These are phyloP conservation scores for Acleris literana DNA, from an alignment of 2,888 invertebrate species.

Conservation along the genomic window DNA sequence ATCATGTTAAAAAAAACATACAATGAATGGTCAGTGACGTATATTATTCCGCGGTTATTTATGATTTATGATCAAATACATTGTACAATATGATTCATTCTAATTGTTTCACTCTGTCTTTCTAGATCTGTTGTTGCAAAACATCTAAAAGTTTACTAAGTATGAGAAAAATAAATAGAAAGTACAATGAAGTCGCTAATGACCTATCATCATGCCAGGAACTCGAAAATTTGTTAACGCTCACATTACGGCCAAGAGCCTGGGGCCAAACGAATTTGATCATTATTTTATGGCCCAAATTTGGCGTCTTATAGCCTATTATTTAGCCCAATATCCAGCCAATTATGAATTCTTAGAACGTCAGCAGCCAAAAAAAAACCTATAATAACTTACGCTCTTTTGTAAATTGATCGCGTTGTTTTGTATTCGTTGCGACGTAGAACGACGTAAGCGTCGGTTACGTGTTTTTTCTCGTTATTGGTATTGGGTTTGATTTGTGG, in stretches of 20 bases:
- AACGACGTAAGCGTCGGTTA: conserved; percentile 20
- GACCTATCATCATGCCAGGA: conserved; percentile 17
- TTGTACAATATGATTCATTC: no score
- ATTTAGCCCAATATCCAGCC: conserved; percentile 65
- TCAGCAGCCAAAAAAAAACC: conserved; percentile 12
- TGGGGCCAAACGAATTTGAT: conserved; percentile 56
- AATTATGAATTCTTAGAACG: conserved; percentile 55
- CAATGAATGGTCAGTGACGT: no score
- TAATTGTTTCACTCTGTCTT: no score
- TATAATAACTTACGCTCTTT: conserved; percentile 17
- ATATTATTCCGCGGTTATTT: no score
- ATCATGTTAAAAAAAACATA: no score
- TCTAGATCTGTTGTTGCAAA: no score
- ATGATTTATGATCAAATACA: no score
- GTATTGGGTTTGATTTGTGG: conserved; percentile 46
- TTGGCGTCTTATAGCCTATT: conserved; percentile 66
- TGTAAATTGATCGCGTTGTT: conserved; percentile 6
- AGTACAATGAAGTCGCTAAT: conserved; percentile 18
- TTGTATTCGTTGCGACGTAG: not conserved
- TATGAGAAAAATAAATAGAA: conserved; percentile 14
- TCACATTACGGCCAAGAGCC: conserved; percentile 33
- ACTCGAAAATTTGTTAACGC: conserved; percentile 31
- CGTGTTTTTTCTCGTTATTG: conserved; percentile 9
- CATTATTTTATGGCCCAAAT: conserved; percentile 80
- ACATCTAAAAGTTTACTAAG: no score